phyloP scores from a whole-genome alignment of 2,888 invertebrate genomes.

The Diplazon laetatorius region DNA sequence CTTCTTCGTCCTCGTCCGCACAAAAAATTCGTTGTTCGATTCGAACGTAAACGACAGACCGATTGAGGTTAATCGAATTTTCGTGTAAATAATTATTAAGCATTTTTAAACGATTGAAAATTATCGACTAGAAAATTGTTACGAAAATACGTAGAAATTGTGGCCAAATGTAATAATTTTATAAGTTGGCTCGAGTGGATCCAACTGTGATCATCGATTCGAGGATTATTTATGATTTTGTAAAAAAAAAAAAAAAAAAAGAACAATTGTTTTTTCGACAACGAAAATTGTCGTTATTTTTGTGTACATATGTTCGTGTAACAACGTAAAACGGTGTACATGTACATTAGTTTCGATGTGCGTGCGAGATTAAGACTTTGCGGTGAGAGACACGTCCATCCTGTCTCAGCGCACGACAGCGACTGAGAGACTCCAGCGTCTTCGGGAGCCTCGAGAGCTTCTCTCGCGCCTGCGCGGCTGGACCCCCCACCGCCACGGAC shows the following conservation, averaged over 20 bases:
- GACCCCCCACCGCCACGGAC: no score
- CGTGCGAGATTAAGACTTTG: slow-evolving; percentile 8
- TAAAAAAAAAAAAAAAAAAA: slow-evolving; percentile 35
- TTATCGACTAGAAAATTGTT: slow-evolving; percentile 26
- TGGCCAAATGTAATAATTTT: slow-evolving; percentile 37
- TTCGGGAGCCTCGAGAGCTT: no score
- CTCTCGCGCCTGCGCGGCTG: no score
- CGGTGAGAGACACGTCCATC: neutral
- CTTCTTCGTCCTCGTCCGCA: neutral
- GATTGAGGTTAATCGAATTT: slow-evolving; percentile 30
- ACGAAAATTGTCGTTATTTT: slow-evolving; percentile 12
- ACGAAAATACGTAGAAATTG: slow-evolving; percentile 45
- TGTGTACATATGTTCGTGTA: slow-evolving; percentile 31
- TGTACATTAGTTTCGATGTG: slow-evolving; percentile 15
- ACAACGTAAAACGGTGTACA: slow-evolving; percentile 40
- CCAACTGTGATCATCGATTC: no score
- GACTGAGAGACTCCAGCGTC: neutral
- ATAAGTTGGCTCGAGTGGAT: no score
- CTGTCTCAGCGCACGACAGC: neutral
- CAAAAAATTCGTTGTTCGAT: slow-evolving; percentile 7
- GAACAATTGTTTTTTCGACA: slow-evolving; percentile 15
- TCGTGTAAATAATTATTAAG: slow-evolving; percentile 50
- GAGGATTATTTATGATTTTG: slow-evolving; percentile 28
- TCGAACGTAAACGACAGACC: neutral
- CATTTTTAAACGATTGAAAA: slow-evolving; percentile 27